These are phyloP conservation scores for Ephydatia muelleri DNA, from an alignment of 37 sponge, comb jelly and placozoan species.

Conservation along the genomic window DNA sequence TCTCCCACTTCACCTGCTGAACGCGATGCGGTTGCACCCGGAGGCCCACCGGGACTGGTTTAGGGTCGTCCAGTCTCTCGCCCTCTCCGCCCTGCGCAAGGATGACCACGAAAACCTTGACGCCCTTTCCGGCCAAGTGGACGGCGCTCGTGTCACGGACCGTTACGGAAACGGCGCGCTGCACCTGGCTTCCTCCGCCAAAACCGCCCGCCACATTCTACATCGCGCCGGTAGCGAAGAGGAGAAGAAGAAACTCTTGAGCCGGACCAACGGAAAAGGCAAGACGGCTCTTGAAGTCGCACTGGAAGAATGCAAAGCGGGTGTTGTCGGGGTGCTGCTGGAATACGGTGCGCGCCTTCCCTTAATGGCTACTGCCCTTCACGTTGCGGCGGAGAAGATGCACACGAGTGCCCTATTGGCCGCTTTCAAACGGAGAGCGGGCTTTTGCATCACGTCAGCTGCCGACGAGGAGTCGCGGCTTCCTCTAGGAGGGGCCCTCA, in stretches of 20 bases:
- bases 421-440: neutral
- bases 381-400: slow-evolving; percentile 1
- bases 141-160: neutral
- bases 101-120: neutral
- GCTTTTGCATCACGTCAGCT: neutral
- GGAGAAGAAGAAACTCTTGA: neutral
- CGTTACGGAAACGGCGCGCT: slow-evolving; percentile 14
- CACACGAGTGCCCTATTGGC: neutral
- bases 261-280: neutral
- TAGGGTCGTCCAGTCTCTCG: slow-evolving; percentile 3
- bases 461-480: neutral
- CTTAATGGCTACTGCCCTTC: neutral
- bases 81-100: neutral
- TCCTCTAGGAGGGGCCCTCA: neutral
- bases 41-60: slow-evolving; percentile 23
- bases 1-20: neutral
- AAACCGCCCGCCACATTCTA: neutral
- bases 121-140: neutral
- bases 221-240: neutral
- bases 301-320: slow-evolving; percentile 13
- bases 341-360: slow-evolving; percentile 4
- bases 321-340: neutral
- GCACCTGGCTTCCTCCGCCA: slow-evolving; percentile 9
- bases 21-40: neutral
- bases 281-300: slow-evolving; percentile 37